These are phyloP conservation scores for Anolis sagrei DNA, from an alignment of 2,113 vertebrate species.

Conservation along the genomic window DNA sequence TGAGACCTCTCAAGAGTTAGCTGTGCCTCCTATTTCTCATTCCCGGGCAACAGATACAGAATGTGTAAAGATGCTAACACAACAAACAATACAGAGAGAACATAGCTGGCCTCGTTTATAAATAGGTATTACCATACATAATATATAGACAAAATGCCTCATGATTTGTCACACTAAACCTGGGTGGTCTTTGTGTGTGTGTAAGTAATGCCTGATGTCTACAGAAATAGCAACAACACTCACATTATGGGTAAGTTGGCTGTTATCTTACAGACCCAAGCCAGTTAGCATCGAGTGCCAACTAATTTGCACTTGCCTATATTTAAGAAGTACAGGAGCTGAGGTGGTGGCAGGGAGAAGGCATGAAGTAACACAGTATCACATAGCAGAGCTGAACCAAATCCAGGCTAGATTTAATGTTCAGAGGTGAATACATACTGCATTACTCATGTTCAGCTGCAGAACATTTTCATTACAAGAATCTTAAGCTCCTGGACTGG, in stretches of 20 bases:
- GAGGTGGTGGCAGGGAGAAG: not conserved
- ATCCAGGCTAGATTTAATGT: constrained; percentile 66
- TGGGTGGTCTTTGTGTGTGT: constrained; percentile 29
- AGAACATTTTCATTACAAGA: constrained; percentile 75
- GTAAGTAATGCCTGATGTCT: constrained; percentile 38
- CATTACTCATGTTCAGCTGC: constrained; percentile 58
- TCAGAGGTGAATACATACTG: constrained; percentile 60
- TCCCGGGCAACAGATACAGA: constrained; percentile 49
- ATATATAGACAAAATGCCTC: constrained; percentile 71
- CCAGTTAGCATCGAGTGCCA: constrained; percentile 44
- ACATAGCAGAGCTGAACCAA: constrained; percentile 56
- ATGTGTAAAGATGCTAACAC: constrained; percentile 50
- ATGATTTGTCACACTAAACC: constrained; percentile 65
- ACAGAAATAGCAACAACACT: constrained; percentile 63
- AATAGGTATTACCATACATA: constrained; percentile 72
- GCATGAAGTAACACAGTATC: constrained; percentile 49
- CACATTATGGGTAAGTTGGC: constrained; percentile 42
- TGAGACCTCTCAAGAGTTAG: constrained; percentile 33
- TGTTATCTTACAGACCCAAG: constrained; percentile 41
- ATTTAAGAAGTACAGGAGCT: constrained; percentile 57
- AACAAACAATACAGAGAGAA: constrained; percentile 57
- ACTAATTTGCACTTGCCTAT: constrained; percentile 58
- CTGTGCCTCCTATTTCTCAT: constrained; percentile 58
- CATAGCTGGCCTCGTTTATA: constrained; percentile 67
- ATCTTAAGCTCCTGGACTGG: constrained; percentile 73